Base-by-base conservation (phyloP, 1,140 invertebrate species). In the Ceratosolen fusciceps region DNA sequence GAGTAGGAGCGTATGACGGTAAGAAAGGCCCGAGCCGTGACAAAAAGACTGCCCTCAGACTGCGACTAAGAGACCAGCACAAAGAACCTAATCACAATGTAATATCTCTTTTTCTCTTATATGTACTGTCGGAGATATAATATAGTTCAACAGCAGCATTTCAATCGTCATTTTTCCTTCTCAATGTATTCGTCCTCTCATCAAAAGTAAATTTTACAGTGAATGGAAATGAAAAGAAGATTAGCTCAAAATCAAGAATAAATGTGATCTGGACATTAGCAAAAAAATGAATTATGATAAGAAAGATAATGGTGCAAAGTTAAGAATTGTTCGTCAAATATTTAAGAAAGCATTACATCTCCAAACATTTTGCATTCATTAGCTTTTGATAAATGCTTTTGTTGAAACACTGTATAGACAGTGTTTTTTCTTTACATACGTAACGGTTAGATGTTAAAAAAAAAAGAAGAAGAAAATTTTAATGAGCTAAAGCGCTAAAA, bases 31-130 rank as follows among this genome's bases (percentile, higher is more conserved):
- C 2, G 34, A 14, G 3, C 24, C 31, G 21, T 0, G 12, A 52
- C 10, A 67, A 74, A 74, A 75, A 75, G 26, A 29, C 14, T 29
- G 26, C 39, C 16, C 21, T 54, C n/a, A n/a, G n/a, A n/a, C 16
- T 39, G 8, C 39, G 24, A 37, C 8, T 2, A 49, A 74, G 12
- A 74, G 12, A 0, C 24, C 12, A 26, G 16, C 3, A 56, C 21
- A 71, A 58, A 58, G 54, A 21, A 58, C n/a, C 19, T 77, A 71
- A 77, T 71, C 67, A 54, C 29, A 26, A 12, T 26, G 8, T 26
- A 49, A 49, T 65, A 71, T 77, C 37, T 67, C 43, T 2, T 47
- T 60, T 71, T 54, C 34, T 77, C 19, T 49, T 19, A 26, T 43
- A 26, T 24, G 43, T 31, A 62, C 21, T 3, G 37, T 47, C 56